Base-by-base conservation (phyloP, 2,888 invertebrate genomes). In the Pyrocoelia pectoralis region DNA sequence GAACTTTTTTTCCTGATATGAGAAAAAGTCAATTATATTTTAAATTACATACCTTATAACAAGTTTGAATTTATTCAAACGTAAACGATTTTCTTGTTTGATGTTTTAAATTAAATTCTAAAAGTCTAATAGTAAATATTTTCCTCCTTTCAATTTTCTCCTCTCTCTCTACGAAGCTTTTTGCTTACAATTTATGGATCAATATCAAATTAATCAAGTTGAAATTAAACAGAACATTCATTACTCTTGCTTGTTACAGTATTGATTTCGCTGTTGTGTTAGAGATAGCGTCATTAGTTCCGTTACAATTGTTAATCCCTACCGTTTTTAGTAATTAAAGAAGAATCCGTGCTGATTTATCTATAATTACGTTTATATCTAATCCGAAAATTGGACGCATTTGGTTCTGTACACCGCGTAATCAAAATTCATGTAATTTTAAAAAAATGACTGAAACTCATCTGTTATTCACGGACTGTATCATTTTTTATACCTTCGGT, bases 61-160 rank as follows among this genome's bases (percentile, higher is more conserved):
- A 33, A 33, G 33, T 33, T 33, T n/a, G n/a, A 33, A 8, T 33
- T 33, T 33, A 33, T 33, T 33, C 33, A 33, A 33, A 33, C 33
- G 33, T 33, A 33, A 33, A 33, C 33, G 33, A 33, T 33, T 33
- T 24, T 33, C 33, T n/a, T 33, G 33, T 33, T 33, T 33, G 33
- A 33, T 33, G 3, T 33, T 33, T 33, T 33, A 33, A 33, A 33
- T 33, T 33, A 33, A 33, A 33, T 33, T 33, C 33, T 33, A 33
- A 33, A 33, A 33, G 33, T 33, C 33, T 33, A 33, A 33, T 33
- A 33, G 33, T 33, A 33, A 33, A 33, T 33, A 33, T 33, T 33
- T 33, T 33, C 33, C 33, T n/a, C 33, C 33, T 24, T 24, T 24
- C 24, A 24, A 24, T 24, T 24, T 24, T 24, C 24, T 24, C 24